phyloP scores from a whole-genome alignment of 2,113 vertebrate species.

The Neotoma lepida region DNA sequence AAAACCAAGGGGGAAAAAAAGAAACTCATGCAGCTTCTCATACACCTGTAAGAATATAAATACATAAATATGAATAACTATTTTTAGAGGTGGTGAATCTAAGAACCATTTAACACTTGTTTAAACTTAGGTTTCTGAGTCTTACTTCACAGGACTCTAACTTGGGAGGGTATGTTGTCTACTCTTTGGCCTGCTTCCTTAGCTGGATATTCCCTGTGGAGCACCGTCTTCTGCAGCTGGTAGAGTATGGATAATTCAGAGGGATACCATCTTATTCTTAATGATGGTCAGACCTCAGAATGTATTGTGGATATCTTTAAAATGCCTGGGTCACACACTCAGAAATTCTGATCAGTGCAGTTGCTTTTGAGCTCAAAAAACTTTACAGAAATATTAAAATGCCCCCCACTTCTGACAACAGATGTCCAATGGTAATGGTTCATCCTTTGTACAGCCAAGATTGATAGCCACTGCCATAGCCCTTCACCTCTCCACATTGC shows the following conservation, averaged over 20 bases:
- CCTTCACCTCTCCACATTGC: background rate
- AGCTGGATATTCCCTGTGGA: background rate
- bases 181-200: background rate
- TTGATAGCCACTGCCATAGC: slow-evolving; percentile 57
- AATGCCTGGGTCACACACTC: background rate
- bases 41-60: background rate
- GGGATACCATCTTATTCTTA: background rate
- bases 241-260: background rate
- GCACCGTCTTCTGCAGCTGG: background rate
- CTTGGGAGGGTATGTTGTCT: background rate
- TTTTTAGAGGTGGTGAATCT: background rate
- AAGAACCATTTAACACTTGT: background rate
- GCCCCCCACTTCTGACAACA: background rate
- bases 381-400: slow-evolving; percentile 27
- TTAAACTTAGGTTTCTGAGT: background rate
- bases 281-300: background rate
- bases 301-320: background rate
- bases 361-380: background rate
- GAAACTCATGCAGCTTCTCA: background rate
- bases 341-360: background rate
- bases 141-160: background rate
- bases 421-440: slow-evolving; percentile 26
- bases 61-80: background rate
- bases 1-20: too few relatives aligned
- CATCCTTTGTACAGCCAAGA: slow-evolving; percentile 26